Evolutionary conservation across 2,113 vertebrate genomes (phyloP).

Genomic region (Neodon shergylaensis): DNA sequence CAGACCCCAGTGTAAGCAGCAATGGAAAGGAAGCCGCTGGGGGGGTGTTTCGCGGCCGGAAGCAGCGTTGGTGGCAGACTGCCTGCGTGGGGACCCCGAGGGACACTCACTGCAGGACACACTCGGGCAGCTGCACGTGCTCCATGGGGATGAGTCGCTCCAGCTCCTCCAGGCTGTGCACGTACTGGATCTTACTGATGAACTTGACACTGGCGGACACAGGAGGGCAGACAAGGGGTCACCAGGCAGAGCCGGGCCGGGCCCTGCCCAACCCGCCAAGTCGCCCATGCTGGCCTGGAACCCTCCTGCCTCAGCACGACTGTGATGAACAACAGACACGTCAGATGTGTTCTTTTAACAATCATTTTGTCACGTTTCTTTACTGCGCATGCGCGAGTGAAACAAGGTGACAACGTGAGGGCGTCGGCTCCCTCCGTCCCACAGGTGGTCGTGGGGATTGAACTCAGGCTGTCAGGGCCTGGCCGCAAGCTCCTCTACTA

Average conservation of each 20-base stretch:
- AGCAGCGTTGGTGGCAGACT: not conserved
- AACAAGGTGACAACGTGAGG: not conserved
- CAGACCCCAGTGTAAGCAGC: not conserved
- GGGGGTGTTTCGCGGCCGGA: not conserved
- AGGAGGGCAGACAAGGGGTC: not conserved
- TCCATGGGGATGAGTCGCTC: slow-evolving; percentile 96
- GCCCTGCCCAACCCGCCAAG: too few relatives aligned
- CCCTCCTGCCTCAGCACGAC: not conserved
- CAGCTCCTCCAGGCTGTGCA: slow-evolving; percentile 96
- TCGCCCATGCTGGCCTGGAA: not conserved
- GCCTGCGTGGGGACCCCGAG: not conserved
- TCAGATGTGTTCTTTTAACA: not conserved
- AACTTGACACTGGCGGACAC: slow-evolving; percentile 93
- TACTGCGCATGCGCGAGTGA: not conserved
- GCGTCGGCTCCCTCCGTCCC: not conserved
- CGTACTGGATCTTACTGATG: slow-evolving; percentile 98
- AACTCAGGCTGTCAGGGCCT: not conserved
- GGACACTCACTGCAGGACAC: slow-evolving; percentile 93
- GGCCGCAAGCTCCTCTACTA: not conserved
- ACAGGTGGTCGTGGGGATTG: too few relatives aligned
- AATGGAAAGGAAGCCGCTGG: not conserved
- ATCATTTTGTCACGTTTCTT: not conserved
- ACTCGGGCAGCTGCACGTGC: slow-evolving; percentile 96
- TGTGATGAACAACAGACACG: not conserved
- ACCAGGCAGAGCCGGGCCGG: not conserved